Base-by-base conservation (phyloP, 1,140 invertebrate genomes). In the Lepidotrigona ventralis region DNA sequence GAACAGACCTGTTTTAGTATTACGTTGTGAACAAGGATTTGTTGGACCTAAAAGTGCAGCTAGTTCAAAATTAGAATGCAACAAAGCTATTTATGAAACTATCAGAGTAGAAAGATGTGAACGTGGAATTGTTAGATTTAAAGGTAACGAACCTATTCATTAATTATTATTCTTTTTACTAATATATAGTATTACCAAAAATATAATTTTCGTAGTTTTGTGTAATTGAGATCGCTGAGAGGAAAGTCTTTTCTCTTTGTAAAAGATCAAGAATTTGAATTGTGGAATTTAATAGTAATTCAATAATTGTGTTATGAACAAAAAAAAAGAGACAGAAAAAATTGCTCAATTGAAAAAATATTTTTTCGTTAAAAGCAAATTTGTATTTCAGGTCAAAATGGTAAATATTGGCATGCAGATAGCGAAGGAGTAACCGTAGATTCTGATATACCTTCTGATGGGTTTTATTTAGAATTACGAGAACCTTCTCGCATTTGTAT, bases 11-110 rank as follows among this genome's bases (percentile, higher is more conserved):
- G 97, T 99, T 91, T 94, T 99, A 87, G 98, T 99, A 85, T 94
- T 99, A 86, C 98, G 99, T 93, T 98, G 97, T 91, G 98, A 99
- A 91, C 98, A 99, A 94, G 99, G 99, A 23, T 99, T 99, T 94
- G 98, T 99, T 64, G 99, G 98, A 0, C 98, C 97, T 90, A 99
- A 99, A 94, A 96, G 96, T 60, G 94, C 96, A 0, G 95, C 96
- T 58, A 97, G 96, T 88, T 95, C 96, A 23, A 97, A 98, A 92
- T 95, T 99, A 86, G 98, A 99, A 93, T 99, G 98, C 95, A 99
- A 99, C 95, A 99, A 99, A 95, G 98, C 98, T 73, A 96, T 96
- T 79, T 99, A 99, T 91, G 98, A 99, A 94, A 98, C 98, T 58
- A 99, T 99, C 84, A 95, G 97, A 91, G 97, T 99, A 29, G 97